phyloP scores from a whole-genome alignment of 2,113 vertebrate species.

The Phalacrocorax pelagicus region DNA sequence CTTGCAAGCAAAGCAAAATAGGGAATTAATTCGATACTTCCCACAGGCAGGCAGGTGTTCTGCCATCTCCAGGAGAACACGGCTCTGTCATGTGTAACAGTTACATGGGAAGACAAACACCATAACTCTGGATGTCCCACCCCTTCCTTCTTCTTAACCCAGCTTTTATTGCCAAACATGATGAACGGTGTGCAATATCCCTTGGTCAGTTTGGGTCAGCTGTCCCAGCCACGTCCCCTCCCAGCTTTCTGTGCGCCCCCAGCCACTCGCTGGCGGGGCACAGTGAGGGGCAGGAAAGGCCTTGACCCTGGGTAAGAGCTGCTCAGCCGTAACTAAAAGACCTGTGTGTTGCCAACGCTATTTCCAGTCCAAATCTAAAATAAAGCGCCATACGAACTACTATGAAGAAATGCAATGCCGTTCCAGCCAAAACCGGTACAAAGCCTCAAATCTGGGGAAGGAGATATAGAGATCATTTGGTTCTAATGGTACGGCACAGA shows the following conservation, averaged over 20 bases:
- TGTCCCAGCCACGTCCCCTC: neutral
- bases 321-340: neutral
- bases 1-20: neutral
- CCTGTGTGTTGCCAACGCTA: neutral
- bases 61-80: neutral
- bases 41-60: neutral
- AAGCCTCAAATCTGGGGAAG: neutral
- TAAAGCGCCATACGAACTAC: neutral
- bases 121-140: accelerated
- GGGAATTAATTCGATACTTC: neutral
- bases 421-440: neutral
- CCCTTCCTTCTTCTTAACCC: neutral
- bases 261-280: accelerated
- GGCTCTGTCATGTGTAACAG: neutral
- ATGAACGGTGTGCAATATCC: neutral
- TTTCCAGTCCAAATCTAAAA: neutral
- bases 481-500: no score
- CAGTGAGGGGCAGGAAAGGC: neutral
- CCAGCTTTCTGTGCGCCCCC: neutral
- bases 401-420: no score
- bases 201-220: neutral
- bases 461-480: no score
- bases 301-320: neutral
- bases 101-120: no score
- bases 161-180: neutral